Conservation (phyloP, 2,888 invertebrate genomes). For the Sinopyrophorus schimmeli region DNA sequence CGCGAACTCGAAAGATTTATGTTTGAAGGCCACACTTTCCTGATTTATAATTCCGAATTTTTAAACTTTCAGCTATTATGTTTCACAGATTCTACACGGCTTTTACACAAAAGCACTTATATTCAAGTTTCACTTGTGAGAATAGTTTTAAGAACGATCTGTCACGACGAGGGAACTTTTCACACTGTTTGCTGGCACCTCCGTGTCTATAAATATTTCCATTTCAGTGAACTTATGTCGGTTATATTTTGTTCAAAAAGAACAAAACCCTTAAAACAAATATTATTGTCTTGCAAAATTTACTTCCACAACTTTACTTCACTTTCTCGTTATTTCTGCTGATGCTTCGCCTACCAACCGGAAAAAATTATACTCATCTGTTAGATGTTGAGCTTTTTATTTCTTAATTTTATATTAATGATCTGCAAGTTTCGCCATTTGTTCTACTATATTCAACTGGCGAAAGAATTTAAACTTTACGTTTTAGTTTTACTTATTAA, state of each 20-base stretch:
- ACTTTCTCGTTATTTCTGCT: no score
- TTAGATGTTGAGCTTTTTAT: no score
- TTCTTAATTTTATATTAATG: no score
- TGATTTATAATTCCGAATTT: constrained; percentile 26
- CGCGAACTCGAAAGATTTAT: constrained; percentile 16
- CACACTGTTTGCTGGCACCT: constrained; percentile 32
- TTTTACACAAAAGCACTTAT: constrained; percentile 30
- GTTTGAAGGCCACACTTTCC: constrained; percentile 16
- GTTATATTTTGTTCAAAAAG: constrained; percentile 24
- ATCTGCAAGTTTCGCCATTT: no score
- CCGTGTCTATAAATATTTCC: constrained; percentile 32
- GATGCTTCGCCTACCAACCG: no score
- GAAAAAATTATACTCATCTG: no score
- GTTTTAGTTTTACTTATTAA: no score
- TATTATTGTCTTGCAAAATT: constrained; percentile 23
- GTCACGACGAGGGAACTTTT: constrained; percentile 30
- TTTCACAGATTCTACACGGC: constrained; percentile 27
- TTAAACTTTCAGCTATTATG: constrained; percentile 26
- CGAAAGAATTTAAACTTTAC: no score
- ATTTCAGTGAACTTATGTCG: constrained; percentile 31
- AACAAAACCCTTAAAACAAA: constrained; percentile 23
- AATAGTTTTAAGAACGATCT: constrained; percentile 32
- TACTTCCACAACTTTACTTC: not conserved
- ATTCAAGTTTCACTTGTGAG: constrained; percentile 31
- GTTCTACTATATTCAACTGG: no score